phyloP scores from a whole-genome alignment of 2,113 vertebrate species.

The Macrotis lagotis region DNA sequence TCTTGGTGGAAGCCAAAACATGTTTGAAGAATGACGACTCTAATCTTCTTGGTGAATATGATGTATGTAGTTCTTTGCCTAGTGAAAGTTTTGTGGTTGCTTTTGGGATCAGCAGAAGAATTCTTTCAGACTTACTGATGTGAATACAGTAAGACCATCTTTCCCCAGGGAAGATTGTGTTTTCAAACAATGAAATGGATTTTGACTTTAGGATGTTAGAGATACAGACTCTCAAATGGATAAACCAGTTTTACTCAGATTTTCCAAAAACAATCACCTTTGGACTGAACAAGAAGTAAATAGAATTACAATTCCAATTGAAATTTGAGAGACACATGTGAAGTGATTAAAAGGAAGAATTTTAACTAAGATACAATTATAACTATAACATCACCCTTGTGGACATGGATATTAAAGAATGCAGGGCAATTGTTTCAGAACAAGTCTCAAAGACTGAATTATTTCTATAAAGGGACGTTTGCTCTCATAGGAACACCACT shows the following conservation, averaged over 20 bases:
- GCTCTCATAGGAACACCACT: neutral
- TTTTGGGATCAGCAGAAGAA: conserved; percentile 61
- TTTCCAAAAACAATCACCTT: conserved; percentile 28
- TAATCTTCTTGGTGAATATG: conserved; percentile 62
- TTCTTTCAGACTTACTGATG: conserved; percentile 55
- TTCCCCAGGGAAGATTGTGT: conserved; percentile 57
- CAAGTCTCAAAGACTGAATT: neutral
- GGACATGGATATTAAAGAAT: neutral
- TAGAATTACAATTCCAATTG: neutral
- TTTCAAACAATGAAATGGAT: conserved; percentile 51
- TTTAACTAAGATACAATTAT: neutral
- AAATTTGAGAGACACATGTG: neutral
- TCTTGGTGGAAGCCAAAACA: conserved; percentile 58
- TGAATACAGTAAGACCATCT: conserved; percentile 36
- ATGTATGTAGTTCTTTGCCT: conserved; percentile 45
- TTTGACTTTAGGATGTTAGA: conserved; percentile 40
- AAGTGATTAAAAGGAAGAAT: neutral
- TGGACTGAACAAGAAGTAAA: neutral
- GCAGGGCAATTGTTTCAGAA: neutral
- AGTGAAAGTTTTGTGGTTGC: conserved; percentile 53
- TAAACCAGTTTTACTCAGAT: conserved; percentile 33
- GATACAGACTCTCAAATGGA: neutral
- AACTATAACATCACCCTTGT: conserved; percentile 14
- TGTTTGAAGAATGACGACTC: conserved; percentile 57
- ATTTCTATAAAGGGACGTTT: neutral